phyloP scores from a whole-genome alignment of 2,888 invertebrate genomes.

The Odontocolon sp. region DNA sequence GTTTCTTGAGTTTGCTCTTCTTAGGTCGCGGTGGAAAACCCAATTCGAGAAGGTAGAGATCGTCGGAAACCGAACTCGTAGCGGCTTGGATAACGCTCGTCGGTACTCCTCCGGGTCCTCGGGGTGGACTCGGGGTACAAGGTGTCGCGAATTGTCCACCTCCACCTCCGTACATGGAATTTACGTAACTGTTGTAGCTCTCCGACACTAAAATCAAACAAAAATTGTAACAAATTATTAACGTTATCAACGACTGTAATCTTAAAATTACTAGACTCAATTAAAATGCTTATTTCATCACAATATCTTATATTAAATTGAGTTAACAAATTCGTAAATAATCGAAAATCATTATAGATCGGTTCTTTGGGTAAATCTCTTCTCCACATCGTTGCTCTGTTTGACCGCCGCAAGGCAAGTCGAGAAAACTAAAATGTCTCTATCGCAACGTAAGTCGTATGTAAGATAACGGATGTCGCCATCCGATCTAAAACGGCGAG shows the following conservation, averaged over 20 bases:
- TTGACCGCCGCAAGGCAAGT: slow-evolving; percentile 22
- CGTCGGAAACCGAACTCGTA: slow-evolving; percentile 93
- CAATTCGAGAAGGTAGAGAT: slow-evolving; percentile 90
- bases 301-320: no score
- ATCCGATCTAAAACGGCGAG: not conserved
- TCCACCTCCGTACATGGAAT: slow-evolving; percentile 78
- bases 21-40: slow-evolving; percentile 89
- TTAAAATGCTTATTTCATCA: no score
- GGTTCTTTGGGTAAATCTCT: slow-evolving; percentile 9
- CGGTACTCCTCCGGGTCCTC: slow-evolving; percentile 84
- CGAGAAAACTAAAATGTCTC: not conserved
- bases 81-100: slow-evolving; percentile 88
- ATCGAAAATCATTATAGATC: no score
- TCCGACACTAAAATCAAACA: slow-evolving; percentile 84
- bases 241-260: not conserved
- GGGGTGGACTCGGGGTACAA: slow-evolving; percentile 78
- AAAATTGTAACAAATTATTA: slow-evolving; percentile 28
- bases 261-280: no score
- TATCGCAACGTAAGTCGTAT: not conserved
- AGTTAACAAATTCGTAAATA: no score
- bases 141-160: slow-evolving; percentile 78
- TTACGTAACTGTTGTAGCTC: slow-evolving; percentile 84
- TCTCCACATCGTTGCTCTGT: slow-evolving; percentile 3
- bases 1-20: slow-evolving; percentile 93
- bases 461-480: slow-evolving; percentile 32